phyloP scores from a whole-genome alignment of 2,888 invertebrate genomes.

The Drosophila mimetica region DNA sequence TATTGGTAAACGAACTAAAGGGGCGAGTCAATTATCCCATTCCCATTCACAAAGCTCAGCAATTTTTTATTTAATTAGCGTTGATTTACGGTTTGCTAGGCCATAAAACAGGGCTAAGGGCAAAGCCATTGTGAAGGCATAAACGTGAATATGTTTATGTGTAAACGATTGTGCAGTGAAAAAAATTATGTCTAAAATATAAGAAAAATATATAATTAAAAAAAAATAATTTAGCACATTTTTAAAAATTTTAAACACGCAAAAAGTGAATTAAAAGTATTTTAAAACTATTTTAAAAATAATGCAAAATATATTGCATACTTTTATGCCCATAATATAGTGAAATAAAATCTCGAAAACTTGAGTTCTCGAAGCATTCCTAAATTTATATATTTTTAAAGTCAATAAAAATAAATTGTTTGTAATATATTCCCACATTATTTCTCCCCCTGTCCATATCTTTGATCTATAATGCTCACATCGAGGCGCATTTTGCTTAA shows the following conservation, averaged over 20 bases:
- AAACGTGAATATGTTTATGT: conserved; percentile 21
- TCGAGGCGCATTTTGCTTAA: conserved; percentile 46
- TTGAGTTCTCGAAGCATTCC: too few relatives aligned
- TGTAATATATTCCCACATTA: too few relatives aligned
- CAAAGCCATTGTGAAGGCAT: conserved; percentile 26
- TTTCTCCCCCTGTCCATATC: conserved; percentile 18
- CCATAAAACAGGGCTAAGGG: conserved; percentile 39
- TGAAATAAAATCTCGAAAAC: too few relatives aligned
- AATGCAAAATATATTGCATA: neutral
- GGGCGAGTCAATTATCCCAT: conserved; percentile 43
- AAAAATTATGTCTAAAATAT: neutral
- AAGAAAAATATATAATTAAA: neutral
- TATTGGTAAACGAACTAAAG: conserved; percentile 53
- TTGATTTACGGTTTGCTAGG: conserved; percentile 54
- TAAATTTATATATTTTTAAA: too few relatives aligned
- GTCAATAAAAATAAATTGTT: too few relatives aligned
- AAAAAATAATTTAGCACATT: neutral
- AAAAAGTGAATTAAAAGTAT: too few relatives aligned
- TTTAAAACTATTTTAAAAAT: neutral
- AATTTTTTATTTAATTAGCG: conserved; percentile 71
- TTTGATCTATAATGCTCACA: conserved; percentile 34
- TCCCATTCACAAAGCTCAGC: conserved; percentile 45
- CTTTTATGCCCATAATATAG: too few relatives aligned
- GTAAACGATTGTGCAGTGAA: conserved; percentile 3
- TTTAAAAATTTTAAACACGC: neutral